These are phyloP conservation scores for Drosophila pseudoananassae DNA, from an alignment of 1,140 invertebrate species.

Conservation along the genomic window DNA sequence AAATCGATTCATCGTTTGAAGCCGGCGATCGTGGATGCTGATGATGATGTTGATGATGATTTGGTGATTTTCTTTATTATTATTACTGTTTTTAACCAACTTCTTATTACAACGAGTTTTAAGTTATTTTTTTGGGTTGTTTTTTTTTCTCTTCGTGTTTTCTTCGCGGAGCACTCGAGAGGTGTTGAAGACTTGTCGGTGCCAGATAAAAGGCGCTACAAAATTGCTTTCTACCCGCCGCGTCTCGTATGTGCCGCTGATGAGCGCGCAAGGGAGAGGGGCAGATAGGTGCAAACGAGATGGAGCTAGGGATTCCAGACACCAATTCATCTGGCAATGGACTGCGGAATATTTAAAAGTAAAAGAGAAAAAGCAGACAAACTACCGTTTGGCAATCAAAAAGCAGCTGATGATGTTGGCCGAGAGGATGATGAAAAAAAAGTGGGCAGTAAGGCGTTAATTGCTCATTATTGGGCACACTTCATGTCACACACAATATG, in stretches of 20 bases:
- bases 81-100: slow-evolving; percentile 82
- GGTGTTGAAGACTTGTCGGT: slow-evolving; percentile 81
- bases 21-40: slow-evolving; percentile 52
- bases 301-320: slow-evolving; percentile 31
- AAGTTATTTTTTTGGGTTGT: slow-evolving; percentile 38
- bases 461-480: slow-evolving; percentile 83
- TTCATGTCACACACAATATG: slow-evolving; percentile 74
- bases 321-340: slow-evolving; percentile 51
- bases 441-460: slow-evolving; percentile 80
- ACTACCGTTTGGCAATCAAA: slow-evolving; percentile 58
- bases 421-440: slow-evolving; percentile 35
- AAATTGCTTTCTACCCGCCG: slow-evolving; percentile 68
- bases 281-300: slow-evolving; percentile 4
- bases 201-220: slow-evolving; percentile 81
- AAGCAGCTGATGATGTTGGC: slow-evolving; percentile 18
- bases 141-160: slow-evolving; percentile 33
- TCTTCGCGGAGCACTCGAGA: slow-evolving; percentile 62
- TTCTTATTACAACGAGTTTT: slow-evolving; percentile 80
- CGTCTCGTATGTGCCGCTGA: slow-evolving; percentile 30
- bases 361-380: slow-evolving; percentile 26
- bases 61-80: slow-evolving; percentile 82
- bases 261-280: background rate
- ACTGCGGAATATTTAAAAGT: slow-evolving; percentile 50
- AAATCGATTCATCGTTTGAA: slow-evolving; percentile 79
- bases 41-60: slow-evolving; percentile 78